These are phyloP conservation scores for Lingula anatina DNA, from an alignment of 2,888 invertebrate genomes.

Conservation along the genomic window DNA sequence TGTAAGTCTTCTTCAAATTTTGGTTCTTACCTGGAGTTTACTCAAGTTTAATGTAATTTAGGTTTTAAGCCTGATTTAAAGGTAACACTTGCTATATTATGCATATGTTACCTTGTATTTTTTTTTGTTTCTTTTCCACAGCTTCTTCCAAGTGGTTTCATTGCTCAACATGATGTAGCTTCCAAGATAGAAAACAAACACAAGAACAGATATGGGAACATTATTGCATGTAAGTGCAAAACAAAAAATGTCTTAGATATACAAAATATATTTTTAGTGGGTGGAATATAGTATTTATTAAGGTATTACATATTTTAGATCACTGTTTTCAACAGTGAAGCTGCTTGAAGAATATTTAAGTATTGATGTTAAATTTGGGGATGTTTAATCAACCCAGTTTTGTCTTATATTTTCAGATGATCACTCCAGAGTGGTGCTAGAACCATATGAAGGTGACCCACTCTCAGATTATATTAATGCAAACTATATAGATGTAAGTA, in stretches of 20 bases:
- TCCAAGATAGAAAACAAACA: constrained; percentile 43
- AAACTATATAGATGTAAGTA: constrained; percentile 40
- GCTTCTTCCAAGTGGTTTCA: constrained; percentile 44
- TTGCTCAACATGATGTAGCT: constrained; percentile 40
- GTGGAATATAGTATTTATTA: too few species aligned
- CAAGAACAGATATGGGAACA: constrained; percentile 50
- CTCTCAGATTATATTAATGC: constrained; percentile 42
- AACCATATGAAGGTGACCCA: constrained; percentile 28
- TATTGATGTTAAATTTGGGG: too few species aligned
- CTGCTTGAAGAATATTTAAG: background rate
- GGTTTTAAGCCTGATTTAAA: too few species aligned
- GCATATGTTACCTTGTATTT: too few species aligned
- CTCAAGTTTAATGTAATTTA: too few species aligned
- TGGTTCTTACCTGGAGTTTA: too few species aligned
- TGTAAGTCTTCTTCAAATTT: too few species aligned
- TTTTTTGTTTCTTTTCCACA: too few species aligned
- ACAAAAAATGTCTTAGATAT: too few species aligned
- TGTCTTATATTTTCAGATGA: constrained; percentile 28
- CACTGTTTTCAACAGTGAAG: background rate
- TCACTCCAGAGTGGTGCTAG: constrained; percentile 37
- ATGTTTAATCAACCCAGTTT: background rate
- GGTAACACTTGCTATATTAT: too few species aligned
- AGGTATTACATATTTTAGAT: background rate
- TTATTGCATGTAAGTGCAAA: constrained; percentile 44
- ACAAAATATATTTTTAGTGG: too few species aligned